Base-by-base conservation (phyloP, 2,797 vertebrate genomes). In the Molossus alvarezi region DNA sequence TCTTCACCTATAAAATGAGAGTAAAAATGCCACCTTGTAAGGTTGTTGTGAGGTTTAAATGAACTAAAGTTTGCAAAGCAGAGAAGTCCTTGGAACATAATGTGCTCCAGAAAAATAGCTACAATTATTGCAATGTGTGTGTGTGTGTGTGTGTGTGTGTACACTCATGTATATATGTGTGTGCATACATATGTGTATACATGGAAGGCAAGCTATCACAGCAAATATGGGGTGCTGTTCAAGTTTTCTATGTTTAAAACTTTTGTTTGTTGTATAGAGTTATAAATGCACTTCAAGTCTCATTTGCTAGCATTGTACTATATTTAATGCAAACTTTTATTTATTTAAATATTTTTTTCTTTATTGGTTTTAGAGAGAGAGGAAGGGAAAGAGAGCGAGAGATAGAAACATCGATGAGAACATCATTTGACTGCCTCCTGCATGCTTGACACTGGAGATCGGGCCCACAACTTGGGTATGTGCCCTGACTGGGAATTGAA, bases 181-280 rank as follows among this genome's bases (percentile, higher is more conserved):
- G 11, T 53, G 27, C 48, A 48, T 11, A 62, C 27, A 17, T 58
- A 45, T 13, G 4, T 73, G 27, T 57, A 20, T 9, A 8, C 15
- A 23, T 51, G 15, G 20, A 5, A 33, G 23, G 2, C 27, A 87
- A 65, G 51, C 37, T 41, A 41, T 53, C 45, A 73, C 23, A 13
- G 15, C 41, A 25, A 81, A 1, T 69, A 25, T 5, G 18, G 45
- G 33, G 6, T 45, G 9, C 12, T 82, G 11, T 73, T 55, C 45
- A 82, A 53, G 29, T 71, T 86, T 88, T 82, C 41, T 29, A 48
- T 29, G 48, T 33, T 86, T 15, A 65, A 48, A 27, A 7, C 60
- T 92, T 92, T 86, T 64, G 51, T 23, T 84, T 80, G 9, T 77
- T 82, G 57, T 71, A 18, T 65, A 79, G 12, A 93, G 64, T 86